Evolutionary conservation across 1,140 invertebrate genomes (phyloP).

Genomic region (Grapholita molesta): DNA sequence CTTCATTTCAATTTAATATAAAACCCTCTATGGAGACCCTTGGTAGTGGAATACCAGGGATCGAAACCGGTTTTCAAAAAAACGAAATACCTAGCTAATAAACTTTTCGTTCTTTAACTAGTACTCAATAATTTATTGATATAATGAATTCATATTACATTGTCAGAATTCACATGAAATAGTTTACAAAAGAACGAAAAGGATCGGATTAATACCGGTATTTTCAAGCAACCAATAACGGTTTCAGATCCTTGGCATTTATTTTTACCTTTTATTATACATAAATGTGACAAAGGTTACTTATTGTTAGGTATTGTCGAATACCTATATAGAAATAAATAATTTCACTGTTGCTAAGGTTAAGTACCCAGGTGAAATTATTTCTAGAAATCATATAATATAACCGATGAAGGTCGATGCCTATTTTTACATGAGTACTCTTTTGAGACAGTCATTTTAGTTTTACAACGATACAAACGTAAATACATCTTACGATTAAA

Average conservation of each 20-base stretch:
- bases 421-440: background rate
- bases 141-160: no score
- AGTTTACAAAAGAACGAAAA: no score
- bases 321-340: constrained; percentile 13
- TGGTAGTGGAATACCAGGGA: no score
- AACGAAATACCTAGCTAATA: no score
- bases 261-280: background rate
- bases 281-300: background rate
- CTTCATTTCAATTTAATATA: constrained; percentile 37
- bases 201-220: no score
- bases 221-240: no score
- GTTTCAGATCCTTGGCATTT: no score
- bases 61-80: no score
- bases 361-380: background rate
- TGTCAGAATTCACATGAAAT: no score
- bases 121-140: no score
- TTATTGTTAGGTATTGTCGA: background rate
- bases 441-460: background rate
- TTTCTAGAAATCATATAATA: background rate
- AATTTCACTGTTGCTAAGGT: constrained; percentile 5
- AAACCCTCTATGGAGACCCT: constrained; percentile 54
- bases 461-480: background rate
- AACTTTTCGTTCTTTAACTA: no score
- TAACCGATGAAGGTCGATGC: background rate
- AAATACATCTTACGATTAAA: background rate